These are phyloP conservation scores for Trissolcus brochymenae DNA, from an alignment of 2,888 invertebrate genomes.

Conservation along the genomic window DNA sequence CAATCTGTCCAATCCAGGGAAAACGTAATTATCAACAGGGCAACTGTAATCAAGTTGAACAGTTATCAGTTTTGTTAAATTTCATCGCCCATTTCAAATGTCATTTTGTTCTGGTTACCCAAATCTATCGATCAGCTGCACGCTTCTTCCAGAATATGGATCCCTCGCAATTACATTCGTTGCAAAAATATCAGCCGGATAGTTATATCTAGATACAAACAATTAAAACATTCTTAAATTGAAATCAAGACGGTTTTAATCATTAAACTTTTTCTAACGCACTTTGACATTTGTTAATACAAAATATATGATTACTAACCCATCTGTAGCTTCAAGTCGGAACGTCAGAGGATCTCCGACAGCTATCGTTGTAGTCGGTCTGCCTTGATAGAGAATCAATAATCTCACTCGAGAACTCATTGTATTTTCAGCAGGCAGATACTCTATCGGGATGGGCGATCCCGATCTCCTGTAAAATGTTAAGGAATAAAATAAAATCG, in stretches of 20 bases:
- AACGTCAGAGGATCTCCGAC: slow-evolving; percentile 95
- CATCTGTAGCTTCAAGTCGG: slow-evolving; percentile 91
- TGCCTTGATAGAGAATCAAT: slow-evolving; percentile 90
- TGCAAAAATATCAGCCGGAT: slow-evolving; percentile 92
- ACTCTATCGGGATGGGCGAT: slow-evolving; percentile 94
- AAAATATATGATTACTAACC: slow-evolving; percentile 69
- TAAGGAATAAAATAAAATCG: background rate
- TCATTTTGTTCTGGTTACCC: slow-evolving; percentile 79
- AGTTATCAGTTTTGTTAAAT: background rate
- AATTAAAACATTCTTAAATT: background rate
- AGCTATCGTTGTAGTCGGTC: slow-evolving; percentile 94
- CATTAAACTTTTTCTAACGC: too few relatives aligned
- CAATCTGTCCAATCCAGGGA: slow-evolving; percentile 91
- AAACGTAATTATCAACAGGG: slow-evolving; percentile 93
- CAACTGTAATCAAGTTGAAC: slow-evolving; percentile 80
- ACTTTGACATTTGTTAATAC: too few relatives aligned
- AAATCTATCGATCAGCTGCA: slow-evolving; percentile 91
- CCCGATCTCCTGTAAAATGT: slow-evolving; percentile 82
- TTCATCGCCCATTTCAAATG: too few relatives aligned
- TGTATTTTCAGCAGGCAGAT: slow-evolving; percentile 93
- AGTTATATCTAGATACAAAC: slow-evolving; percentile 80
- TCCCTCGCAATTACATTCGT: slow-evolving; percentile 95
- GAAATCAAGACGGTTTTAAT: too few relatives aligned
- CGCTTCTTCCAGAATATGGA: slow-evolving; percentile 93
- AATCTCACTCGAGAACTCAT: slow-evolving; percentile 91